Percentiles rank a stretch among this genome's conserved stretches.
Evolutionary conservation across 2,888 invertebrate genomes (phyloP).

Genomic region (Pocota personata): DNA sequence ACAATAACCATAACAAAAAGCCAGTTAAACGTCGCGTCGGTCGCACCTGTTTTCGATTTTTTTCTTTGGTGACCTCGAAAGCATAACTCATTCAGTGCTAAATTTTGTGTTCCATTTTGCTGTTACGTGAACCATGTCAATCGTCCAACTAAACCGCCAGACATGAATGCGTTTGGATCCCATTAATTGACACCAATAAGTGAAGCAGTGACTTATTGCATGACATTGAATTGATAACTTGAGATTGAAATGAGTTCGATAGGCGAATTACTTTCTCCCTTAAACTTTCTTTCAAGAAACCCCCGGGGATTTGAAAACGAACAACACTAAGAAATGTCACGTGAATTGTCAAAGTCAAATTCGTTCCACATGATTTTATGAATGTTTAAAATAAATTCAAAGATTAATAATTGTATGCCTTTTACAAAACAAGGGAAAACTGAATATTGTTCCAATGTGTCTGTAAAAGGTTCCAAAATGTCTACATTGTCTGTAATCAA

Average conservation of each 20-base stretch:
- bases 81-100: conserved; percentile 32
- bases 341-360: neutral
- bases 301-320: neutral
- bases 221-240: neutral
- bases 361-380: no score
- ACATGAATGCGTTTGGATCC: conserved; percentile 7
- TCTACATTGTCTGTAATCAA: neutral
- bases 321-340: neutral
- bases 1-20: conserved; percentile 13
- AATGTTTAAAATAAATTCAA: no score
- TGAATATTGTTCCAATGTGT: no score
- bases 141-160: neutral
- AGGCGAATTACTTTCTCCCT: neutral
- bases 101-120: conserved; percentile 35
- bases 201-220: neutral
- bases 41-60: conserved; percentile 38
- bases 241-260: neutral
- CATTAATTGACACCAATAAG: conserved; percentile 32
- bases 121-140: conserved; percentile 57
- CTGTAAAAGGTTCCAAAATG: neutral
- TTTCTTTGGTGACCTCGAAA: conserved; percentile 54
- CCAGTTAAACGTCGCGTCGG: conserved; percentile 23
- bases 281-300: neutral
- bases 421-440: no score
- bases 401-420: no score